Base-by-base conservation (phyloP, 2,888 invertebrate genomes). In the Melinopterus prodromus region DNA sequence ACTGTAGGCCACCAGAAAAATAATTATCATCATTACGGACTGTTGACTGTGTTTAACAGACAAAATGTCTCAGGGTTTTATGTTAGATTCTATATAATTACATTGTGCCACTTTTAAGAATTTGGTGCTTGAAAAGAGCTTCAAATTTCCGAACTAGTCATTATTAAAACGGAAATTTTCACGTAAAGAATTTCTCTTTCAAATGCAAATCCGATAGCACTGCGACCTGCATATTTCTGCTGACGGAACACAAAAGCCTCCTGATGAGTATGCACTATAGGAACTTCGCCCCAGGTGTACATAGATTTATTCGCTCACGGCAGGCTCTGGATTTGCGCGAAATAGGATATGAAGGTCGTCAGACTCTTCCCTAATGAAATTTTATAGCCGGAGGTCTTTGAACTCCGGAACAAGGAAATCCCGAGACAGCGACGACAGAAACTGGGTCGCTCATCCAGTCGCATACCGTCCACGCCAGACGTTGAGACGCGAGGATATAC, bases 331-430 rank as follows among this genome's bases (percentile, higher is more conserved):
- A 3, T 7, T 7, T 9, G 53, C 53, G 53, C 53, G 26, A 53
- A 53, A 53, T 53, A 53, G 53, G 53, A 37, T 26, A 35, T 26
- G 74, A 35, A 74, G 74, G 74, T 74, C 36, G 36, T 35, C 36
- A 26, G 74, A 74, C 35, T 74, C 74, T 74, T 74, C 37, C 74
- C n/a, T 74, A 74, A 74, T 74, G 74, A 74, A 74, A 74, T 35
- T 74, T 74, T 26, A 74, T 37, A 37, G n/a, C 74, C 7, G 74
- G n/a, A 36, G 74, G 74, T 74, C 74, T 36, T 35, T 74, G 74
- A 74, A 74, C 74, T 35, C 74, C n/a, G 37, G 35, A 74, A 74
- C 74, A 74, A 74, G 74, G 74, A 74, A 74, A 35, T 74, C 37
- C 74, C 74, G 74, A n/a, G 36, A 36, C 36, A 7, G 36, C 35